A percentile compares a stretch with the other conserved stretches of the same genome.
phyloP scores from a whole-genome alignment of 2,113 vertebrate species.

The Myxocyprinus asiaticus region DNA sequence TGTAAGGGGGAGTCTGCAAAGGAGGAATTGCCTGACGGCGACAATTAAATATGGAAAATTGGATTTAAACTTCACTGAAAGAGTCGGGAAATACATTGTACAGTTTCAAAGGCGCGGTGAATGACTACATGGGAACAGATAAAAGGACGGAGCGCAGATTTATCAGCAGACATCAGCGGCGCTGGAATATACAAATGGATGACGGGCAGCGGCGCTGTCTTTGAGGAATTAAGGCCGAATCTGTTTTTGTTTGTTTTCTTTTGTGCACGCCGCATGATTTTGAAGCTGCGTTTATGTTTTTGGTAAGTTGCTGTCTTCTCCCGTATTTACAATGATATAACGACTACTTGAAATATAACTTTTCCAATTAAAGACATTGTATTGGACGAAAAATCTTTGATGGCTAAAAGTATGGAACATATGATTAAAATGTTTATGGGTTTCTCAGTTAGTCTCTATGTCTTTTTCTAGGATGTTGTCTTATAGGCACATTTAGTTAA shows the following conservation, averaged over 20 bases:
- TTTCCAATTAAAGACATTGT: too few relatives aligned
- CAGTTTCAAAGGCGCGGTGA: background rate
- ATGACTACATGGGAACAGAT: conserved; percentile 23
- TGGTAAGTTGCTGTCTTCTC: conserved; percentile 40
- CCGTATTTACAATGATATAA: too few relatives aligned
- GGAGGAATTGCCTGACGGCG: background rate
- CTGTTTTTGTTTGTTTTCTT: background rate
- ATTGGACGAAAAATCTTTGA: too few relatives aligned
- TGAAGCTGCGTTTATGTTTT: conserved; percentile 34
- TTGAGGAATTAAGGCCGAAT: conserved; percentile 47
- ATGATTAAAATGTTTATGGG: too few relatives aligned
- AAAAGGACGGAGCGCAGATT: conserved; percentile 15
- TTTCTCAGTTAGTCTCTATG: too few relatives aligned
- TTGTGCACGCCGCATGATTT: conserved; percentile 12
- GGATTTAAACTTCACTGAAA: background rate
- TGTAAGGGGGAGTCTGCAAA: background rate
- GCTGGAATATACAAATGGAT: conserved; percentile 54
- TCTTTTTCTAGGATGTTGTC: too few relatives aligned
- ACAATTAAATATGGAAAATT: background rate
- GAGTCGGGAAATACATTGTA: background rate
- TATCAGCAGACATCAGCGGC: conserved; percentile 8
- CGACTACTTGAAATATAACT: background rate
- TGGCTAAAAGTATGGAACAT: too few relatives aligned
- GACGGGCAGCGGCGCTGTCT: conserved; percentile 41
- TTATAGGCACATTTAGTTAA: too few relatives aligned